Evolutionary conservation across 2,888 invertebrate species (phyloP).

Genomic region (Elegia similella): DNA sequence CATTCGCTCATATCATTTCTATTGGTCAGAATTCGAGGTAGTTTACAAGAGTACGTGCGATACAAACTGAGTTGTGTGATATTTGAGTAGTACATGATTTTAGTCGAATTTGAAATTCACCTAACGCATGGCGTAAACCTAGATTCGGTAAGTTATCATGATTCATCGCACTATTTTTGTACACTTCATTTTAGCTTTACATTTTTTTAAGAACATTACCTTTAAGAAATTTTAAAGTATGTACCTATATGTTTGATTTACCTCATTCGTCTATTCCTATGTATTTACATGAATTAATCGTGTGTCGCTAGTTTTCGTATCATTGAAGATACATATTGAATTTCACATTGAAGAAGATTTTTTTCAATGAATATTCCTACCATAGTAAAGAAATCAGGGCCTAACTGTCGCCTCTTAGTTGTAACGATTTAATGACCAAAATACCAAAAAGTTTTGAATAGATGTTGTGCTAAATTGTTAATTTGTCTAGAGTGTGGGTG

Average conservation of each 20-base stretch:
- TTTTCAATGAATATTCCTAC: slow-evolving; percentile 37
- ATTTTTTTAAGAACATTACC: slow-evolving; percentile 38
- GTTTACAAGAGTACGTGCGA: slow-evolving; percentile 31
- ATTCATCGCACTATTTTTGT: slow-evolving; percentile 58
- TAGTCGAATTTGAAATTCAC: slow-evolving; percentile 59
- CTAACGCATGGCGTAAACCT: slow-evolving; percentile 57
- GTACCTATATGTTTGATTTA: slow-evolving; percentile 52
- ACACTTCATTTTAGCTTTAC: slow-evolving; percentile 57
- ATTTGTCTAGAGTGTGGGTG: slow-evolving; percentile 40
- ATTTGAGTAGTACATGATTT: slow-evolving; percentile 59
- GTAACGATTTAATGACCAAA: slow-evolving; percentile 56
- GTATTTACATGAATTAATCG: slow-evolving; percentile 52
- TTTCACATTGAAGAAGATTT: slow-evolving; percentile 36
- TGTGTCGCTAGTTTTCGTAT: slow-evolving; percentile 57
- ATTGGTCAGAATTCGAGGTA: slow-evolving; percentile 50
- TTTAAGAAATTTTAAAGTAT: slow-evolving; percentile 45
- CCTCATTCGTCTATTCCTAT: slow-evolving; percentile 69
- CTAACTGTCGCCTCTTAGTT: slow-evolving; percentile 61
- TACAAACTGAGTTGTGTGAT: slow-evolving; percentile 54
- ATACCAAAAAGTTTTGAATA: slow-evolving; percentile 64
- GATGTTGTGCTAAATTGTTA: slow-evolving; percentile 51
- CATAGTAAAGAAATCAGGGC: slow-evolving; percentile 47
- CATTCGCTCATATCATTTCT: slow-evolving; percentile 42
- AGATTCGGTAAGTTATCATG: slow-evolving; percentile 43
- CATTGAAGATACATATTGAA: slow-evolving; percentile 49